Evolutionary conservation across 2,888 invertebrate species (phyloP).

Genomic region (Apamea epomidion): DNA sequence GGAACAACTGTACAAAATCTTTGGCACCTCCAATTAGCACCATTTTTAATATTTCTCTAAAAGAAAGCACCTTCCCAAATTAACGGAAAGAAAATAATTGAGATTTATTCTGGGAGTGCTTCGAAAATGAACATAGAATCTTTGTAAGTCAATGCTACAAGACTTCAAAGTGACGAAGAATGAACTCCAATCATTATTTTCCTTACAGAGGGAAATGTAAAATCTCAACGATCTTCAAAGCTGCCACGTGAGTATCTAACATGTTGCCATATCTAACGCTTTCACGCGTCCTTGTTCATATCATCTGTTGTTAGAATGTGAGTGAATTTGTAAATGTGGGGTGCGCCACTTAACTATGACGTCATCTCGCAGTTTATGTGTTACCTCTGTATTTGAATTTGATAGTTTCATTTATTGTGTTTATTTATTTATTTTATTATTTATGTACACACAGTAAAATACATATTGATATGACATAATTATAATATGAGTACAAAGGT

Average conservation of each 20-base stretch:
- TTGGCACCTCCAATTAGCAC: too few relatives aligned
- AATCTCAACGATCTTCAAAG: too few relatives aligned
- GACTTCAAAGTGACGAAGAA: not conserved
- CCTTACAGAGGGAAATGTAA: not conserved
- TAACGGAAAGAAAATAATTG: too few relatives aligned
- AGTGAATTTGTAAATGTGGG: conserved; percentile 28
- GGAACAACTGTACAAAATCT: too few relatives aligned
- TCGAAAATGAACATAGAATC: not conserved
- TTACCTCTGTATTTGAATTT: not conserved
- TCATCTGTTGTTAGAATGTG: conserved; percentile 4
- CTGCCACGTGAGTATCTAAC: not conserved
- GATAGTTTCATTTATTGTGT: not conserved
- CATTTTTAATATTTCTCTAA: too few relatives aligned
- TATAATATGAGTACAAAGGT: too few relatives aligned
- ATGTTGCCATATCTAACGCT: not conserved
- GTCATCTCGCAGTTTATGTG: conserved; percentile 19
- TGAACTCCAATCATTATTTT: not conserved
- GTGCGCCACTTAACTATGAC: conserved; percentile 12
- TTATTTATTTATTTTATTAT: too few relatives aligned
- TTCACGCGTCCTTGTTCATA: conserved; percentile 5
- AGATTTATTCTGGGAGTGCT: not conserved
- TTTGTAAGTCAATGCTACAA: not conserved
- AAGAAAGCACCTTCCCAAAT: too few relatives aligned
- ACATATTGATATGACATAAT: too few relatives aligned
- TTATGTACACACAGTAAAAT: too few relatives aligned